Evolutionary conservation across 2,888 invertebrate species (phyloP).

Genomic region (Catocala nupta): DNA sequence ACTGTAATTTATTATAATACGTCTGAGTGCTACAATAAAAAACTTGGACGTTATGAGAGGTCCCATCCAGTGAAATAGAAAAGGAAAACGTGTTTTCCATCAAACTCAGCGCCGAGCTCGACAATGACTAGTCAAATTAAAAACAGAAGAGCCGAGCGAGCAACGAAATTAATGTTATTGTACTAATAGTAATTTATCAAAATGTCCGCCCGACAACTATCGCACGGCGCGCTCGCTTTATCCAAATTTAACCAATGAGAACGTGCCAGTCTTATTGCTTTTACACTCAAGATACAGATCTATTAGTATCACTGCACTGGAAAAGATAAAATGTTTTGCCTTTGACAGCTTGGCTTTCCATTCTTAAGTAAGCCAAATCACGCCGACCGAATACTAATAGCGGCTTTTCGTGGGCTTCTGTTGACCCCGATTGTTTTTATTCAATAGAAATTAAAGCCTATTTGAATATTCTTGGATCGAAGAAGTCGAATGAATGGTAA

Average conservation of each 20-base stretch:
- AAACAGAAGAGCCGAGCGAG: constrained; percentile 67
- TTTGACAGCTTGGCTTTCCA: constrained; percentile 64
- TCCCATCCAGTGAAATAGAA: constrained; percentile 59
- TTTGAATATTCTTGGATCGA: constrained; percentile 41
- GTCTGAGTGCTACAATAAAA: constrained; percentile 43
- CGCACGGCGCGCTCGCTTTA: constrained; percentile 52
- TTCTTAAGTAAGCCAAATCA: constrained; percentile 53
- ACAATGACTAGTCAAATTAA: constrained; percentile 76
- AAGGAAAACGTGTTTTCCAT: constrained; percentile 68
- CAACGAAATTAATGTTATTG: constrained; percentile 76
- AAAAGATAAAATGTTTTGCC: constrained; percentile 65
- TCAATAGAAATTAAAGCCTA: constrained; percentile 55
- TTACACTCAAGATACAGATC: constrained; percentile 69
- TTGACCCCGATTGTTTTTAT: constrained; percentile 54
- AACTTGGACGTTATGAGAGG: constrained; percentile 55
- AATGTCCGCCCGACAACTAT: constrained; percentile 67
- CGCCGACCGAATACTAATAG: constrained; percentile 63
- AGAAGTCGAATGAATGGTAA: constrained; percentile 38
- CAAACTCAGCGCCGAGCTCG: constrained; percentile 59
- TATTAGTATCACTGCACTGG: constrained; percentile 64
- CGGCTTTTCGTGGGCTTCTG: constrained; percentile 54
- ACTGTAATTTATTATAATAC: constrained; percentile 36
- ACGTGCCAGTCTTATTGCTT: constrained; percentile 65
- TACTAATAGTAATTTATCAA: constrained; percentile 82
- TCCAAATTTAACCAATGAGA: constrained; percentile 66